Conservation (phyloP, 2,888 invertebrate genomes). For the Athripsodes cinereus region DNA sequence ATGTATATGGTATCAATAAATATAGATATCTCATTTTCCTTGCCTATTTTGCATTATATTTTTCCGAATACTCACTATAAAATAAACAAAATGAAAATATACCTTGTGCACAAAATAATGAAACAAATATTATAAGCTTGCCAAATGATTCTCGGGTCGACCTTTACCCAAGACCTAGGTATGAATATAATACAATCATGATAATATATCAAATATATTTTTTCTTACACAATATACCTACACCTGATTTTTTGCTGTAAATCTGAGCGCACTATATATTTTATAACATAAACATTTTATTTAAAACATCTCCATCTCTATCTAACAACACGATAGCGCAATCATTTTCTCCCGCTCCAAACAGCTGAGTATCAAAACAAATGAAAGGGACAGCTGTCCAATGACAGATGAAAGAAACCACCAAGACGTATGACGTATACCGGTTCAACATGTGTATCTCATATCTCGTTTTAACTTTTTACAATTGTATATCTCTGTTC, state of each 20-base stretch:
- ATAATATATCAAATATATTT: background rate
- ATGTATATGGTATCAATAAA: too few species aligned
- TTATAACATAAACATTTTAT: background rate
- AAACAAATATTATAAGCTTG: too few species aligned
- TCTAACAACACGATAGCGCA: background rate
- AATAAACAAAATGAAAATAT: too few species aligned
- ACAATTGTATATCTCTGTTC: constrained; percentile 28
- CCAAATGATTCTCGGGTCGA: too few species aligned
- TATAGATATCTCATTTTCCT: too few species aligned
- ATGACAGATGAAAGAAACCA: constrained; percentile 11
- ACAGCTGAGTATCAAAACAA: constrained; percentile 18
- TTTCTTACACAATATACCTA: background rate
- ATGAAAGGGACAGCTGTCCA: constrained; percentile 6
- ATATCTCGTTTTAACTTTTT: background rate
- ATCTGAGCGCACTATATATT: background rate
- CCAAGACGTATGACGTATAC: constrained; percentile 6
- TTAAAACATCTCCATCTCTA: background rate
- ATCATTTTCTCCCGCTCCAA: background rate
- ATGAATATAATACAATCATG: background rate
- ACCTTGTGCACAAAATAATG: too few species aligned
- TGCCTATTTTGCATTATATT: too few species aligned
- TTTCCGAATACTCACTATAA: too few species aligned
- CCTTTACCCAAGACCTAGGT: too few species aligned
- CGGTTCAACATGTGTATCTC: constrained; percentile 6
- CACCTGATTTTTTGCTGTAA: background rate